Percentiles rank a stretch among this genome's conserved stretches.
These are phyloP conservation scores for Drosophila birchii DNA, from an alignment of 2,888 invertebrate species.

Conservation along the genomic window DNA sequence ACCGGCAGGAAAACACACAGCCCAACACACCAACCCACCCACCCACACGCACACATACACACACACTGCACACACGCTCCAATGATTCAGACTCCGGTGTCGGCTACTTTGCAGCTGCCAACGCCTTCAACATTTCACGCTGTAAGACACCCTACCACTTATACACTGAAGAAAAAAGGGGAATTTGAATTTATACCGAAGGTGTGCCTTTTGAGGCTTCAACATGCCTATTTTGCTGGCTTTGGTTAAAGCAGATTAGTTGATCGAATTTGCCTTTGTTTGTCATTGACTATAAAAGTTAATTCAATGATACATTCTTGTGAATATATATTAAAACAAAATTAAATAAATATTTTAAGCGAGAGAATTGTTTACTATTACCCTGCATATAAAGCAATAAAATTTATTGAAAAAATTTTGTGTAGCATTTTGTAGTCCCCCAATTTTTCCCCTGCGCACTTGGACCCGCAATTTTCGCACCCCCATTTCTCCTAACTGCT, in stretches of 20 bases:
- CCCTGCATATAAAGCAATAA: background rate
- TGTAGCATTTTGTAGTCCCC: background rate
- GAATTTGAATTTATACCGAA: background rate
- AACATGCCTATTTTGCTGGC: no score
- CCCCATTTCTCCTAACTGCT: constrained; percentile 24
- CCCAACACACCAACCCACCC: constrained; percentile 11
- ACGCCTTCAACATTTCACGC: constrained; percentile 60
- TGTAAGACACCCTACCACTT: constrained; percentile 54
- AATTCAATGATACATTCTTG: no score
- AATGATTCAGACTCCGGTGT: constrained; percentile 31
- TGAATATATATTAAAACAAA: no score
- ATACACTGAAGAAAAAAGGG: background rate
- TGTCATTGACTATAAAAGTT: no score
- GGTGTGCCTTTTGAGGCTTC: background rate
- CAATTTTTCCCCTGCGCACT: background rate
- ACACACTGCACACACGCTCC: constrained; percentile 30
- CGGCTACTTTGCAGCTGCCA: constrained; percentile 44
- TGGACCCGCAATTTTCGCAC: background rate
- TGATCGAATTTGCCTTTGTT: no score
- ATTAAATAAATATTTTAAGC: no score
- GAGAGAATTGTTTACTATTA: no score
- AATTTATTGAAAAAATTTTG: background rate
- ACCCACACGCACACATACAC: constrained; percentile 4
- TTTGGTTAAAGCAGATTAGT: no score
- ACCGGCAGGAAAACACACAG: constrained; percentile 8